Evolutionary conservation across 2,888 invertebrate genomes (phyloP), one percentile per base, ranked within the genome.

Genomic region (Cancer borealis): DNA sequence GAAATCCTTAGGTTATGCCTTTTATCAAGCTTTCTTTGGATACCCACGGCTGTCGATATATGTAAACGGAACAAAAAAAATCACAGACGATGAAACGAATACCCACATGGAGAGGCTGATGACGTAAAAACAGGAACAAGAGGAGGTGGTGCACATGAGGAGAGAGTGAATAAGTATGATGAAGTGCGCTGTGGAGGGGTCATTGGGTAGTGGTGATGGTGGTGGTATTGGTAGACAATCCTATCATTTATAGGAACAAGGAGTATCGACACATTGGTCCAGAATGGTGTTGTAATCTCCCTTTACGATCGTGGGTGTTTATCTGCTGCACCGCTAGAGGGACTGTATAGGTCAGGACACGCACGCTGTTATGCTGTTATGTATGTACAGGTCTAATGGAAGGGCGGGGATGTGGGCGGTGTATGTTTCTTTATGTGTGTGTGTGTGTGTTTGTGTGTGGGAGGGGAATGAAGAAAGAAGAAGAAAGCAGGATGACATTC

Each of bases 361-460:
- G 73, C 39, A 26, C n/a, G 73, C 21, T 3, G n/a, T n/a, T 73
- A n/a, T 73, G 17, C 26, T 10, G 54, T 3, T 73, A 26, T 21
- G 73, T 21, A n/a, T 73, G 21, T 73, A 21, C n/a, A 73, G n/a
- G n/a, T 21, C 26, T 21, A 8, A 73, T 21, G n/a, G 73, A 73
- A 26, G 73, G 73, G 73, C 5, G 73, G 73, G 73, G 73, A 26
- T 12, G 12, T 54, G 54, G 54, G 54, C 12, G 54, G 79, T 79
- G 79, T 79, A 30, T 79, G 79, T 89, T n/a, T 89, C n/a, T 89
- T n/a, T 89, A n/a, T 89, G 47, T 89, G 89, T 47, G 47, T 89
- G 47, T 89, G 47, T 89, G 47, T 89, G 47, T 89, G n/a, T 89
- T 1, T 5, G 30, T 79, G 6, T 8, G 10, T 46, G 88, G n/a